Percentiles rank a stretch among this genome's conserved stretches.
These are phyloP conservation scores for Drymodes brunneopygia DNA, from an alignment of 2,113 vertebrate genomes.

Conservation along the genomic window DNA sequence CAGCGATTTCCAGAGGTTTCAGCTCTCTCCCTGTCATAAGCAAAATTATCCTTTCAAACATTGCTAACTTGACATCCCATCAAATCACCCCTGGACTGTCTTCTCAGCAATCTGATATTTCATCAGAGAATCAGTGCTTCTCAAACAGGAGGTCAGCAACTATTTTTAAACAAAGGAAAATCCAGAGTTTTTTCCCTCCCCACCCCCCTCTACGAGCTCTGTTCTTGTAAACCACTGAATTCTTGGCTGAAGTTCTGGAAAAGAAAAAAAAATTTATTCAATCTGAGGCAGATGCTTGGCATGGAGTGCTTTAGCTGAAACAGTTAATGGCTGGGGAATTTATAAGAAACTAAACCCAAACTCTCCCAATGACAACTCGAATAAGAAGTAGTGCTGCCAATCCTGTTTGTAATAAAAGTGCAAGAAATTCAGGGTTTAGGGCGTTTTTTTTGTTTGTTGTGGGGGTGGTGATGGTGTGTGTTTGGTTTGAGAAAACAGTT, in stretches of 20 bases:
- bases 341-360: background rate
- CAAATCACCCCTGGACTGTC: background rate
- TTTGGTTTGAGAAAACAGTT: background rate
- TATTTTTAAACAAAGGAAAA: background rate
- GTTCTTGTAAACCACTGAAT: constrained; percentile 11
- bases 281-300: constrained; percentile 14
- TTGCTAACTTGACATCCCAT: background rate
- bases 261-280: background rate
- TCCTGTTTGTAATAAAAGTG: background rate
- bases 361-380: background rate
- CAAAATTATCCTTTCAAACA: background rate
- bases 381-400: background rate
- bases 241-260: constrained; percentile 6
- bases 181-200: background rate
- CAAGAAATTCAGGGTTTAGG: background rate
- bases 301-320: background rate
- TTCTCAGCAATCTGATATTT: background rate
- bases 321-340: background rate
- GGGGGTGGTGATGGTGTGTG: too few species aligned
- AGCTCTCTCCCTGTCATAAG: background rate
- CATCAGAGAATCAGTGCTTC: background rate
- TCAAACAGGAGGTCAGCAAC: background rate
- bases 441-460: background rate
- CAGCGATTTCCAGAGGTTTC: background rate
- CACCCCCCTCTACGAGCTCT: background rate